These are phyloP conservation scores for Epizoanthus stellaris DNA, from an alignment of 92 coral and sea anemone species.

Conservation along the genomic window DNA sequence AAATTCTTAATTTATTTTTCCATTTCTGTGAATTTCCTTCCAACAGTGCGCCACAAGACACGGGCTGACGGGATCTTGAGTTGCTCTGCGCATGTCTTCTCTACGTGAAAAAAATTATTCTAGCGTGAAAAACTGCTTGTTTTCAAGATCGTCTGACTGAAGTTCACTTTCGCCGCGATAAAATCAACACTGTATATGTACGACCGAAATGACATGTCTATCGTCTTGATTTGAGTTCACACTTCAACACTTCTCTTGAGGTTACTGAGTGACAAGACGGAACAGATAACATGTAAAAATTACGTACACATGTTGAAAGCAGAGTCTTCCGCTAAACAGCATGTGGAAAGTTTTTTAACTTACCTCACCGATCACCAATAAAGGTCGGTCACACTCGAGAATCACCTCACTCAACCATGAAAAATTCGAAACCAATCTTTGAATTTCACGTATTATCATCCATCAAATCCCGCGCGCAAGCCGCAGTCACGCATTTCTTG, in stretches of 20 bases:
- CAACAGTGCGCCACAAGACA: slow-evolving; percentile 42
- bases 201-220: not conserved
- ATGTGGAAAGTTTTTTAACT: no score
- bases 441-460: not conserved
- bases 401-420: no score
- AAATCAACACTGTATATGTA: not conserved
- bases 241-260: slow-evolving; percentile 27
- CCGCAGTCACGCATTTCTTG: slow-evolving; percentile 35
- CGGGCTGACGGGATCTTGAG: not conserved
- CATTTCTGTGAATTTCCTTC: slow-evolving; percentile 31
- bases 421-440: no score
- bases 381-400: no score
- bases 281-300: not conserved
- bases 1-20: slow-evolving; percentile 30
- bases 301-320: no score
- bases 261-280: not conserved
- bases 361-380: no score
- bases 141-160: not conserved
- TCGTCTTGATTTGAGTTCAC: not conserved
- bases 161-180: not conserved
- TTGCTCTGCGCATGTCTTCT: slow-evolving; percentile 20
- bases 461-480: no score
- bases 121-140: slow-evolving; percentile 2
- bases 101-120: slow-evolving; percentile 34
- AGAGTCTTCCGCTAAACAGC: no score